Conservation (phyloP, 2,113 vertebrate genomes). For the Phrynosoma blainvillii region DNA sequence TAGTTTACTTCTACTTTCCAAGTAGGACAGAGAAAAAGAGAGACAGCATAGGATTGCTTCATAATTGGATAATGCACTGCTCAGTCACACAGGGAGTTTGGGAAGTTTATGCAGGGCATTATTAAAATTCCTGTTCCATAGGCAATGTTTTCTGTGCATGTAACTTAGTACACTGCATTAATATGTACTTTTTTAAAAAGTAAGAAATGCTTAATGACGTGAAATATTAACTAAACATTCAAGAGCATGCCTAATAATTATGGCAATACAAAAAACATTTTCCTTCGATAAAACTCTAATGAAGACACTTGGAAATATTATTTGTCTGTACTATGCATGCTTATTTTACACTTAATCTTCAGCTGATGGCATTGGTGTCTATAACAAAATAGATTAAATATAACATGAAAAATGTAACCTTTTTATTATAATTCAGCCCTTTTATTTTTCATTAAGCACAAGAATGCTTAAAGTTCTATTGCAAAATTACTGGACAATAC, state of each 20-base stretch:
- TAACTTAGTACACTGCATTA: neutral
- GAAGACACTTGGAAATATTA: constrained; percentile 8
- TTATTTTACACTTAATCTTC: neutral
- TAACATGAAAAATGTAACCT: constrained; percentile 6
- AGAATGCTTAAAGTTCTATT: constrained; percentile 1
- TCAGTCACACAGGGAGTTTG: neutral
- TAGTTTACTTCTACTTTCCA: neutral
- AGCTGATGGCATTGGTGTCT: constrained; percentile 17
- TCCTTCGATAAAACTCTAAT: neutral
- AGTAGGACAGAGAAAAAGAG: neutral
- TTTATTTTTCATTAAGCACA: neutral
- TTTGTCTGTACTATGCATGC: neutral
- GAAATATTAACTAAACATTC: constrained; percentile 7
- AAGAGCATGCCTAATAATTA: constrained; percentile 15
- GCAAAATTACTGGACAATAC: neutral
- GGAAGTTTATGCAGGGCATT: too few relatives aligned
- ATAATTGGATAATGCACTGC: neutral
- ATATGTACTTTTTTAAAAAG: neutral
- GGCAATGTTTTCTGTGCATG: neutral
- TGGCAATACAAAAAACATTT: constrained; percentile 6
- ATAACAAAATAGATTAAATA: constrained; percentile 23
- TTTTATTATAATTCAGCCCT: constrained; percentile 19
- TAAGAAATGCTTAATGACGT: neutral
- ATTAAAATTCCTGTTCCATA: neutral
- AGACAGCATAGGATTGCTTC: neutral